Conservation (phyloP, 2,888 invertebrate genomes). For the Strigamia transsilvanica region DNA sequence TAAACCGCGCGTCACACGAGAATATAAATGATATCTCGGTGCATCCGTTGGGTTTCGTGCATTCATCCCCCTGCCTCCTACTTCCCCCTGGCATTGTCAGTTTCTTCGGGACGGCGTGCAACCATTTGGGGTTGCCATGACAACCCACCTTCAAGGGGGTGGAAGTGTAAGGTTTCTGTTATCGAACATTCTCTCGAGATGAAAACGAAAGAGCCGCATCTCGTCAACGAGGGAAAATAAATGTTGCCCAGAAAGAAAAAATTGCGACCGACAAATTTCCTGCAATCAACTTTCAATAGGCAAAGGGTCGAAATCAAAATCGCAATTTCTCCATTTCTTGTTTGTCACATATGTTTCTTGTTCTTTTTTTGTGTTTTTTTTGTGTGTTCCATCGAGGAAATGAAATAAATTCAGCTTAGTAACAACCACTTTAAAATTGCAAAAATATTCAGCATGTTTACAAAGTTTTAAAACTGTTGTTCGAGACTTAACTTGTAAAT, state of each 20-base stretch:
- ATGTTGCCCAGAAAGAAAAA: neutral
- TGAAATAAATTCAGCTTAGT: neutral
- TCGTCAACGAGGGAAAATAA: constrained; percentile 1
- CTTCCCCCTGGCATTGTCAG: constrained; percentile 36
- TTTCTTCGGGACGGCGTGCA: constrained; percentile 42
- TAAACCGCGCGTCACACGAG: constrained; percentile 44
- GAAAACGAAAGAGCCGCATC: constrained; percentile 22
- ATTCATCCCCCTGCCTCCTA: constrained; percentile 28
- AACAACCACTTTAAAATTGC: neutral
- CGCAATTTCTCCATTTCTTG: no score
- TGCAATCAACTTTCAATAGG: constrained; percentile 32
- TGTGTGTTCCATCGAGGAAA: neutral
- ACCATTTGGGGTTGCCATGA: constrained; percentile 41
- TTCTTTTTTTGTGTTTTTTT: neutral
- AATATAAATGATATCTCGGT: constrained; percentile 42
- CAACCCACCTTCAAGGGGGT: constrained; percentile 31
- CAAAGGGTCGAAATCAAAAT: neutral
- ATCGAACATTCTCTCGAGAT: constrained; percentile 42
- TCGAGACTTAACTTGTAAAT: constrained; percentile 31
- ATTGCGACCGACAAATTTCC: constrained; percentile 18
- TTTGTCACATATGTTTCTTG: no score
- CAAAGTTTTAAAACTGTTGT: constrained; percentile 15
- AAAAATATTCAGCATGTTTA: constrained; percentile 12
- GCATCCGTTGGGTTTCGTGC: constrained; percentile 42
- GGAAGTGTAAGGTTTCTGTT: constrained; percentile 44